Evolutionary conservation across 2,888 invertebrate genomes (phyloP), one percentile per base, ranked within the genome.

Genomic region (Melikaiella ostensackeni): DNA sequence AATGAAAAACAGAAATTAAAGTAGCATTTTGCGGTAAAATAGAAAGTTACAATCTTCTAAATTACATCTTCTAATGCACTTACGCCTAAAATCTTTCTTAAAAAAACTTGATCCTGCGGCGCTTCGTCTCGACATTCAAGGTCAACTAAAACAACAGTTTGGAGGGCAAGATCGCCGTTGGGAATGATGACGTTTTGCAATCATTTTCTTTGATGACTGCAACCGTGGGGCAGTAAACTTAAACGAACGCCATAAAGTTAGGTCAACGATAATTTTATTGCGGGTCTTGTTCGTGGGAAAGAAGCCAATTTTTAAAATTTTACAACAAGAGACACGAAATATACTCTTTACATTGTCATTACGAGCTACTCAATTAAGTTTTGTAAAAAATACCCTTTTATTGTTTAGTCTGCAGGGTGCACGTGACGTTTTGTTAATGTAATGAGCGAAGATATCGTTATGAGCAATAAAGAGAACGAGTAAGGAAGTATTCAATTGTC

Each of bases 221-320:
- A 70, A 46, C 70, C 30, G 50, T 50, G 27, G 33, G 30, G 50
- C 70, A 50, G 55, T 70, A 70, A 70, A 70, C 50, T 50, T 70
- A 70, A 70, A 70, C 55, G 70, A 70, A 27, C 30, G 30, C 21
- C 70, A 70, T 70, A 70, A 70, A 70, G 70, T 70, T 50, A 70
- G 70, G 33, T 70, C 70, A 70, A 27, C 19, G 30, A 70, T 70
- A 50, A 70, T 70, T 70, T 70, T 70, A 70, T 70, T 33, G 70
- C 46, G 27, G 50, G 50, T n/a, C 50, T 30, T n/a, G 21, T 55
- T 70, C 70, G 70, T 70, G 70, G 46, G 70, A 70, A 70, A 70
- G 70, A 33, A 30, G 70, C 50, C 50, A 70, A 70, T 70, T 70
- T 70, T 70, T 70, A 13, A 30, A 50, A 30, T 50, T 70, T 70